Base-by-base conservation (phyloP, 2,888 invertebrate species). In the Zygaena filipendulae region DNA sequence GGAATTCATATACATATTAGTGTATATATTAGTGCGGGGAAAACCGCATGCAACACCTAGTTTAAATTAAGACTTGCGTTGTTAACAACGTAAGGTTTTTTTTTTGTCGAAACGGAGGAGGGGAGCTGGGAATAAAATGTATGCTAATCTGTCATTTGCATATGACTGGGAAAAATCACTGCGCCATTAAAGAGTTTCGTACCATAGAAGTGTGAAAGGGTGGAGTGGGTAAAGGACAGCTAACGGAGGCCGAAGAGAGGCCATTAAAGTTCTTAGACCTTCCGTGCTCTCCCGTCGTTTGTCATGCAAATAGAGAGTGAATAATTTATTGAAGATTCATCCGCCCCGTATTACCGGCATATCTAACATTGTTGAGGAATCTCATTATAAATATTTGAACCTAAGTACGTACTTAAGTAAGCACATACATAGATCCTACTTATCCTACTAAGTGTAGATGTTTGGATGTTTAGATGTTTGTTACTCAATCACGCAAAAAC, bases 251-350 rank as follows among this genome's bases (percentile, higher is more conserved):
- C 48, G 43, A 55, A 57, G 57, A 61, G 55, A 55, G 52, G 48
- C 62, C 60, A 64, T 67, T 64, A 66, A 56, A 62, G 62, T 62
- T 66, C 63, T 68, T 46, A 69, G 61, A 64, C 59, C 67, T 63
- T 57, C 54, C 47, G 51, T 54, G 55, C 59, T 60, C 50, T 48
- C 40, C 43, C 46, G 51, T 66, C 71, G 68, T 74, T 74, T 74
- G 66, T 71, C 69, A 74, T 71, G 72, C 66, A 72, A 75, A 74
- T 71, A 68, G 59, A 59, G 57, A 67, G 58, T 69, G 72, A 74
- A 75, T 74, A 71, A 71, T 71, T 72, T 70, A 74, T 67, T 50
- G 57, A 54, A 59, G 58, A 66, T 61, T 62, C 62, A 61, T 63
- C 63, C 61, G 55, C 51, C 40, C 52, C 49, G 57, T 58, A 55